A percentile compares a stretch with the other conserved stretches of the same genome.
Evolutionary conservation across 1,140 invertebrate species (phyloP).

Genomic region (Drosophila pachea): DNA sequence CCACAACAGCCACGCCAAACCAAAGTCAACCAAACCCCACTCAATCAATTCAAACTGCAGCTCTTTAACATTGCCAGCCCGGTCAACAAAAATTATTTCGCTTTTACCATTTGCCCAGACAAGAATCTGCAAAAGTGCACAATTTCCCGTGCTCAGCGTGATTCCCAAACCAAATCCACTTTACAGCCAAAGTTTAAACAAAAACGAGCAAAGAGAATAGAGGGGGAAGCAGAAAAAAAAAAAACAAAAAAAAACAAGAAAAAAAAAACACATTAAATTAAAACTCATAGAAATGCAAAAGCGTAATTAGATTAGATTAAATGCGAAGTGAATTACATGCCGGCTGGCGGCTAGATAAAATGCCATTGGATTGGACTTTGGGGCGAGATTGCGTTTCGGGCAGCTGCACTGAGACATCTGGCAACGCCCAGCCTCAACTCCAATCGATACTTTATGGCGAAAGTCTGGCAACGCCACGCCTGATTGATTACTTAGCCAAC

Average conservation of each 20-base stretch:
- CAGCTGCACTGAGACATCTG: background rate
- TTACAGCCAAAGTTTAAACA: background rate
- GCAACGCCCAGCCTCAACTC: background rate
- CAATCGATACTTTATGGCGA: too few relatives aligned
- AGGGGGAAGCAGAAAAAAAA: too few relatives aligned
- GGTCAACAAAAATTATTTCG: constrained; percentile 12
- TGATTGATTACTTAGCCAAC: background rate
- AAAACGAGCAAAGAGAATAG: background rate
- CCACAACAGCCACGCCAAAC: background rate
- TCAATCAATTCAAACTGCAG: background rate
- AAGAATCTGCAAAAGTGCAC: constrained; percentile 8
- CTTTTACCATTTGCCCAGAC: background rate
- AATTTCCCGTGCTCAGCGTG: background rate
- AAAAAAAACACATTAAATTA: background rate
- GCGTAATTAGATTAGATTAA: constrained; percentile 1
- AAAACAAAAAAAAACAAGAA: background rate
- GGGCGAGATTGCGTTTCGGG: background rate
- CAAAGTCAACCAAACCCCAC: background rate
- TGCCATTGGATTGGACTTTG: background rate
- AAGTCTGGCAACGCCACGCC: background rate
- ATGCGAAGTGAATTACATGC: background rate
- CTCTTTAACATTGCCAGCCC: constrained; percentile 4
- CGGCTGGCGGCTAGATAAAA: background rate
- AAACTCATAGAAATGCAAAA: constrained; percentile 6
- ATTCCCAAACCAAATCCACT: constrained; percentile 4